phyloP scores from a whole-genome alignment of 2,113 vertebrate genomes.

The Clupea harengus region DNA sequence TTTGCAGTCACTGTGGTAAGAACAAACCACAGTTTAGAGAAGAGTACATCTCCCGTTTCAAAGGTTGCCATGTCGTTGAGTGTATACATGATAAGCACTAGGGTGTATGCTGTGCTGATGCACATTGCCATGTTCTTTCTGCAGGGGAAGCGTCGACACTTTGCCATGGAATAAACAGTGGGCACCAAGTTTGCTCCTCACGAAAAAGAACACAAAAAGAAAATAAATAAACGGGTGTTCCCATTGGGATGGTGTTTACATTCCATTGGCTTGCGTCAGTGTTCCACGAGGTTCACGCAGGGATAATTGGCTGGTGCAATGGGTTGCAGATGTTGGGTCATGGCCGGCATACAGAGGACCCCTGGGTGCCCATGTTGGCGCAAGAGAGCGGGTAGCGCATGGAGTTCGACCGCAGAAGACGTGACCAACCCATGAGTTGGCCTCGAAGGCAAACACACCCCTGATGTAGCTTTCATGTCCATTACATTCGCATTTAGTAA shows the following conservation, averaged over 20 bases:
- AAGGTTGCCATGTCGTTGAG: neutral
- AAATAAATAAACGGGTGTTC: conserved; percentile 43
- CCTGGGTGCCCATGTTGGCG: conserved; percentile 27
- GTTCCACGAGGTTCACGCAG: conserved; percentile 49
- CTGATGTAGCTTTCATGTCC: neutral
- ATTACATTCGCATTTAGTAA: neutral
- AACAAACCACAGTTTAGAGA: neutral
- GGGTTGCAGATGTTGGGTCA: conserved; percentile 51
- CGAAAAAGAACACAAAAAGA: conserved; percentile 17
- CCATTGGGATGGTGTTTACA: conserved; percentile 47
- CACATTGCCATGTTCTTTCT: neutral
- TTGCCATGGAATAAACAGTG: neutral
- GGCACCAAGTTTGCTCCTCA: conserved; percentile 20
- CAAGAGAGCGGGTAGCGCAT: neutral
- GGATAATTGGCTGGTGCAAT: conserved; percentile 51
- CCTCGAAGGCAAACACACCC: neutral
- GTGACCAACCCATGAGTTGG: neutral
- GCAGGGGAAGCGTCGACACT: neutral
- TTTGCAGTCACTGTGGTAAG: conserved; percentile 26
- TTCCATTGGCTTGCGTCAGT: conserved; percentile 48
- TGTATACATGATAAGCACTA: neutral
- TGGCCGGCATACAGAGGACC: conserved; percentile 16
- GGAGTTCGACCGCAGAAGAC: neutral
- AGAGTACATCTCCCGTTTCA: neutral
- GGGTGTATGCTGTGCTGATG: neutral